A percentile compares a stretch with the other conserved stretches of the same genome.
Conservation (phyloP, 2,797 vertebrate genomes). For the Coregonus ussuriensis region DNA sequence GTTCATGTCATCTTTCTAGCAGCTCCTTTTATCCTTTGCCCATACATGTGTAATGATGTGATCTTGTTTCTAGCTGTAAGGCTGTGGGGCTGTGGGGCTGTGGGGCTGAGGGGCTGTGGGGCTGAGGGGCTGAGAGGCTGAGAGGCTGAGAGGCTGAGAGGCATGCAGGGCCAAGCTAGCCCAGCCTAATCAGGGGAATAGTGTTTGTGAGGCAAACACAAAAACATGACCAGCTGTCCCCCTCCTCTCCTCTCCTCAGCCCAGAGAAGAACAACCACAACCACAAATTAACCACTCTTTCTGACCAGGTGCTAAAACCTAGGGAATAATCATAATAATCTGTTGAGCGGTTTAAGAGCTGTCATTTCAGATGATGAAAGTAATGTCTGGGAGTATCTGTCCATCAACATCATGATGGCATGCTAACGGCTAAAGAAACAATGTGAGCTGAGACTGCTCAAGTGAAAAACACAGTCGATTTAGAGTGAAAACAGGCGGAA, state of each 20-base stretch:
- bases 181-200: conserved; percentile 3
- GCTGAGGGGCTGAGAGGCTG: too few relatives aligned
- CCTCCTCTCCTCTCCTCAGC: background rate
- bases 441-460: background rate
- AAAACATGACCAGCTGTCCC: conserved; percentile 17
- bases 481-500: background rate
- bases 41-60: background rate
- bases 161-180: background rate
- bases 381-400: background rate
- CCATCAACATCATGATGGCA: background rate
- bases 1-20: background rate
- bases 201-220: background rate
- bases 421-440: background rate
- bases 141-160: background rate
- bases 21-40: background rate
- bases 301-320: background rate
- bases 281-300: background rate
- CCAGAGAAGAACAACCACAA: background rate
- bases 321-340: conserved; percentile 5
- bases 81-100: background rate
- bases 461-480: background rate
- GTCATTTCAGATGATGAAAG: conserved; percentile 10
- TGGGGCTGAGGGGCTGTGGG: background rate
- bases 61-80: background rate
- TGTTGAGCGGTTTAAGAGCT: background rate